Evolutionary conservation across 1,140 invertebrate species (phyloP), one percentile per base, ranked within the genome.

Genomic region (Macrotrachela quadricornifera): DNA sequence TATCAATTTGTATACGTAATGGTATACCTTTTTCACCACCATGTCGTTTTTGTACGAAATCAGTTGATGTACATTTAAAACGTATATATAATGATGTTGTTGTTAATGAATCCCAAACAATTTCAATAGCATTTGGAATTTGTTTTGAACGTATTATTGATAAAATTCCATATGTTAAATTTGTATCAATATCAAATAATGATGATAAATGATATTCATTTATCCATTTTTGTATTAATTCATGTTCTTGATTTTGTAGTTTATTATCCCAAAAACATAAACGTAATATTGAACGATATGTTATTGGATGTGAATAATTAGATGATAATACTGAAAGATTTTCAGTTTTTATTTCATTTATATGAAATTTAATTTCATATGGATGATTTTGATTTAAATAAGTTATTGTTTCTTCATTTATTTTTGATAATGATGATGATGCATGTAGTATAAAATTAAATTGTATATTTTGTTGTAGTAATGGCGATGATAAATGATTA

Each of bases 1-100:
- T 71, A 49, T 73, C 71, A 17, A 94, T 82, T 70, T 92, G 85
- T 56, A 95, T 81, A 18, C 88, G 76, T 71, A 95, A 94, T 30
- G 88, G 88, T 12, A 94, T 87, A 9, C 88, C 90, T 67, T 94
- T 94, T 68, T 94, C 88, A 6, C 90, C 88, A 30, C 90, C 90
- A 70, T 95, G 90, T 66, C 94, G 94, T 64, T 92, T 92, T 0
- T 86, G 84, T 1, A 88, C 94, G 65, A 95, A 95, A 71, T 94
- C 90, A 4, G 90, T 94, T 56, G 85, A 91, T 55, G 94, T 94
- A 65, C 86, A 92, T 69, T 95, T 88, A 3, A 94, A 80, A 81
- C 71, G 53, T 44, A 62, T 58, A 57, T 45, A 56, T 38, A 53
- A 46, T 10, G 46, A 46, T 36, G 51, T 44, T n/a, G 43, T 44